Conservation (phyloP, 2,113 vertebrate genomes). For the Pseudorectes ferrugineus region DNA sequence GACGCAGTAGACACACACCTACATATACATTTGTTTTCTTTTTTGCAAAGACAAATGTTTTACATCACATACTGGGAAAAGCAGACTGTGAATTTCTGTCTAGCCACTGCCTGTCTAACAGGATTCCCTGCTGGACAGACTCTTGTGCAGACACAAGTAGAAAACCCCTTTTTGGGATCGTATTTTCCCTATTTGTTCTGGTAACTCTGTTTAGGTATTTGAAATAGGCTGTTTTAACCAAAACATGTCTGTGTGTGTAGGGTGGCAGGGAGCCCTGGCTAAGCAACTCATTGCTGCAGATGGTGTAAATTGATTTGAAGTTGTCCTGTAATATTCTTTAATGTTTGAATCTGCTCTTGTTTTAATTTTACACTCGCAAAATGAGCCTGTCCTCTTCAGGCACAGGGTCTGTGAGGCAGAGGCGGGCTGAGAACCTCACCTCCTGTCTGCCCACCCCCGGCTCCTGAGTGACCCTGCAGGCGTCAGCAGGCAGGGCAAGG, state of each 20-base stretch:
- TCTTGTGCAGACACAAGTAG: not conserved
- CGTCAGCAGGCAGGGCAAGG: fast-evolving
- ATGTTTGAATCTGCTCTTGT: not conserved
- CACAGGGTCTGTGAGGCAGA: not conserved
- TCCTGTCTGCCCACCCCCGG: not conserved
- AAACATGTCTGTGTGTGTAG: not conserved
- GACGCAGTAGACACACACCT: not conserved
- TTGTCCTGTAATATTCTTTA: not conserved
- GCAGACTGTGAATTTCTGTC: not conserved
- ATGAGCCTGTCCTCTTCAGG: not conserved
- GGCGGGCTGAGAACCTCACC: not conserved
- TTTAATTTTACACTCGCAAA: not conserved
- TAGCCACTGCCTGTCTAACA: not conserved
- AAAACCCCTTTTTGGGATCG: not conserved
- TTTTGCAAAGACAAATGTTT: not conserved
- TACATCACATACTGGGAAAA: not conserved
- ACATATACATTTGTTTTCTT: not conserved
- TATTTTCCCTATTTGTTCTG: not conserved
- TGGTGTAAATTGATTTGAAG: not conserved
- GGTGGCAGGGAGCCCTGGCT: not conserved
- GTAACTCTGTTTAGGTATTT: not conserved
- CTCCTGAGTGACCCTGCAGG: not conserved
- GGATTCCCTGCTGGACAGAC: not conserved
- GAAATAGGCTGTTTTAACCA: not conserved
- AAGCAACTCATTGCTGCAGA: not conserved